Evolutionary conservation across 2,113 vertebrate genomes (phyloP), one percentile per base, ranked within the genome.

Genomic region (Dipodomys spectabilis): DNA sequence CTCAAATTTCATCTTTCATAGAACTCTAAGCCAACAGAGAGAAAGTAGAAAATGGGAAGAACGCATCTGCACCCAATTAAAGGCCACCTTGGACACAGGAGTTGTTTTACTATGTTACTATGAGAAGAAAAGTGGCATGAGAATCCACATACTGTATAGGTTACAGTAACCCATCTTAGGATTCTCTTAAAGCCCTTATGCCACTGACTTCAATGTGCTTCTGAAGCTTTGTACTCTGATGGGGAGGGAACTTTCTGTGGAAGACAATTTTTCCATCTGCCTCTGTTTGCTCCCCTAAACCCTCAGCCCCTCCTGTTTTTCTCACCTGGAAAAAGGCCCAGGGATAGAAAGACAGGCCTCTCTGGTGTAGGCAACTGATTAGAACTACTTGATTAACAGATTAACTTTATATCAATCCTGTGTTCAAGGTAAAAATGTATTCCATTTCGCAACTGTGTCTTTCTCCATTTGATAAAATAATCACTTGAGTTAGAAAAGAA

Each of bases 101-200:
- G 6, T 5, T 73, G 22, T 57, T 60, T 57, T 20, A 23, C 27
- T 32, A 11, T 0, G 69, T 45, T 60, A 28, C 22, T 23, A n/a
- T 53, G 44, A 90, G 57, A 68, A 92, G 86, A 2, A 82, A 57
- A 2, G 11, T 19, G 9, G 57, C n/a, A 65, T 8, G 35, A 57
- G 15, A 67, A 27, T 45, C 74, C 30, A 28, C 19, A 39, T 25
- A 65, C 44, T 65, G 77, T 45, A 86, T 0, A 32, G 28, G 11
- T 20, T 1, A 39, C 35, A 30, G 28, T 25, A 62, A 45, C 44
- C 44, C 2, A 0, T 72, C 62, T 69, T 12, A 72, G 77, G 35
- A 82, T 72, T 62, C 78, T 30, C 89, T 82, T 82, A 32, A 92
- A 74, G 23, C 30, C 62, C 18, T 79, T 91, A 88, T 57, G 62